Evolutionary conservation across 2,113 vertebrate genomes (phyloP).

Genomic region (Balaenoptera acutorostrata): DNA sequence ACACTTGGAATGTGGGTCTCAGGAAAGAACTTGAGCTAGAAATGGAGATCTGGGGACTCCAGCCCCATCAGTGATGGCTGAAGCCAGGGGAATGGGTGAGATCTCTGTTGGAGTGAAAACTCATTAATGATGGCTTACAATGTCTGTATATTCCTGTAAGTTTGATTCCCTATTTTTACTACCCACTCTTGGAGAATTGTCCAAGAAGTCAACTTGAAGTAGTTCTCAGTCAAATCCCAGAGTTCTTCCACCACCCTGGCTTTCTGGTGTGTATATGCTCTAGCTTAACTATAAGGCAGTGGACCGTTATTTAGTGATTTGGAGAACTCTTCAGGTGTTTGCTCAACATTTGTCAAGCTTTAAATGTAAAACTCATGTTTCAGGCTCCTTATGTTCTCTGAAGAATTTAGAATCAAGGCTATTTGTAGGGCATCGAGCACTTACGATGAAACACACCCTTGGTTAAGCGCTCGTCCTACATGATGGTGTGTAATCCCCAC

Average conservation of each 20-base stretch:
- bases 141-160: neutral
- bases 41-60: neutral
- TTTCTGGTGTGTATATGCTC: neutral
- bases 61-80: neutral
- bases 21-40: neutral
- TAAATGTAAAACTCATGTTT: slow-evolving; percentile 16
- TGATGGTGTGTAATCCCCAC: neutral
- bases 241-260: neutral
- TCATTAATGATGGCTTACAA: neutral
- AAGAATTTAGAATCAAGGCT: neutral
- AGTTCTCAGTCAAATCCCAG: neutral
- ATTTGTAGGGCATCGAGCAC: neutral
- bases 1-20: neutral
- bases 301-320: neutral
- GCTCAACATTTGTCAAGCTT: slow-evolving; percentile 16
- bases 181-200: neutral
- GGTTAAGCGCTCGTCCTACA: neutral
- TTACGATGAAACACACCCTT: neutral
- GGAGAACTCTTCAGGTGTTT: slow-evolving; percentile 5
- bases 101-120: neutral
- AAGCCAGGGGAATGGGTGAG: neutral
- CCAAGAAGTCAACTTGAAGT: neutral
- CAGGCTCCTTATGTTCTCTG: neutral
- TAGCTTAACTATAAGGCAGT: neutral
- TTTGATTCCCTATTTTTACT: neutral